A percentile compares a stretch with the other conserved stretches of the same genome.
phyloP scores from a whole-genome alignment of 2,888 invertebrate species.

The Ctenicera cuprea region DNA sequence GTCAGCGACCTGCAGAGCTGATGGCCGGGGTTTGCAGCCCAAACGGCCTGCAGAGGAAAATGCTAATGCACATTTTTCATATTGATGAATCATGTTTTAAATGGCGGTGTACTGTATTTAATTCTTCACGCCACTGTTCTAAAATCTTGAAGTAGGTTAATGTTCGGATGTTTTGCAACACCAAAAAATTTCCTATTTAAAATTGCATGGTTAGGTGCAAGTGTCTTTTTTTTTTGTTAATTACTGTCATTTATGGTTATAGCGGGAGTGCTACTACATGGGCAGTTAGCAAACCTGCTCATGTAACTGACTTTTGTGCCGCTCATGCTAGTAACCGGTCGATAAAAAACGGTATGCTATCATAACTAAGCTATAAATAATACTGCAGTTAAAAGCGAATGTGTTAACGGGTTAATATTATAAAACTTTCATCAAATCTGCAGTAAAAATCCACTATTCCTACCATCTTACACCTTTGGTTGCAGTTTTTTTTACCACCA shows the following conservation, averaged over 20 bases:
- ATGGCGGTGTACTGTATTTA: background rate
- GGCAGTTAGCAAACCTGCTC: constrained; percentile 35
- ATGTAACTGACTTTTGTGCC: constrained; percentile 1
- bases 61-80: constrained; percentile 1
- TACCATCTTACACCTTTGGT: no score
- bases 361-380: constrained; percentile 26
- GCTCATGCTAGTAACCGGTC: background rate
- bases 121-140: background rate
- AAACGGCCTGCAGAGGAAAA: constrained; percentile 9
- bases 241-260: background rate
- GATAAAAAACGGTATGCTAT: constrained; percentile 22
- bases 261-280: background rate
- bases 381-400: constrained; percentile 15
- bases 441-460: no score
- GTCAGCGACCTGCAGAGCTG: constrained; percentile 55
- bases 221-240: background rate
- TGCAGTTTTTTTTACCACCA: no score
- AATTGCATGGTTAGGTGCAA: background rate
- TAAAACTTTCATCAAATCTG: background rate
- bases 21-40: constrained; percentile 40
- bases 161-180: constrained; percentile 13
- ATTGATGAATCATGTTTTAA: no score
- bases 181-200: background rate
- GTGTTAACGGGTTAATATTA: background rate
- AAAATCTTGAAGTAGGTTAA: constrained; percentile 7